Evolutionary conservation across 1,140 invertebrate genomes (phyloP), one percentile per base, ranked within the genome.

Genomic region (Rhynchophorus ferrugineus): DNA sequence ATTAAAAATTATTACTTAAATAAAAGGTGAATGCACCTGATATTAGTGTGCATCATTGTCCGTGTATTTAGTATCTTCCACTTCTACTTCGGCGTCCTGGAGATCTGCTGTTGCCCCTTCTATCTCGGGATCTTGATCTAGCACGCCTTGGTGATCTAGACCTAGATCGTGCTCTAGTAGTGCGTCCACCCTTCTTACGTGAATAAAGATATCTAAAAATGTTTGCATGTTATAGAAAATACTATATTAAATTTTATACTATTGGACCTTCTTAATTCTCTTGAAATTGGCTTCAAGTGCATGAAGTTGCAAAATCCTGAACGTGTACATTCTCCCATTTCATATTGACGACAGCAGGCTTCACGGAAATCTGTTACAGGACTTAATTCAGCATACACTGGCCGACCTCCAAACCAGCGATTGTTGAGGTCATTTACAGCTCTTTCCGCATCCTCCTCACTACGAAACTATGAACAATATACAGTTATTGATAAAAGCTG

Each of bases 221-320:
- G 19, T 24, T 21, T 44, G 14, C 2, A 34, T 18, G 21, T 49
- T n/a, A 41, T 36, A 5, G 9, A 34, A 17, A 43, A 29, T 8
- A 19, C 2, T 54, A 21, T 36, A n/a, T 36, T 24, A 33, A 5
- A 3, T 45, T 33, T 45, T n/a, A n/a, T n/a, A n/a, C n/a, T n/a
- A n/a, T n/a, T n/a, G n/a, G 87, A 94, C 67, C 91, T 78, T 49
- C 93, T 77, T 19, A 98, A 70, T 66, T 94, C 92, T 58, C 93
- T 74, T 0, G 94, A 97, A 63, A 99, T 98, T 34, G 95, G 95
- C 68, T 98, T 98, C 67, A 99, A 76, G 69, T 99, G 96, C 96
- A 99, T 99, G 70, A 99, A 99, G 75, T 99, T 99, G 72, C 96
- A 99, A 72, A 99, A 99, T 38, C 95, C 96, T 66, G 93, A 95